These are phyloP conservation scores for Apodemus agrarius DNA, from an alignment of 2,797 vertebrate genomes.

Conservation along the genomic window DNA sequence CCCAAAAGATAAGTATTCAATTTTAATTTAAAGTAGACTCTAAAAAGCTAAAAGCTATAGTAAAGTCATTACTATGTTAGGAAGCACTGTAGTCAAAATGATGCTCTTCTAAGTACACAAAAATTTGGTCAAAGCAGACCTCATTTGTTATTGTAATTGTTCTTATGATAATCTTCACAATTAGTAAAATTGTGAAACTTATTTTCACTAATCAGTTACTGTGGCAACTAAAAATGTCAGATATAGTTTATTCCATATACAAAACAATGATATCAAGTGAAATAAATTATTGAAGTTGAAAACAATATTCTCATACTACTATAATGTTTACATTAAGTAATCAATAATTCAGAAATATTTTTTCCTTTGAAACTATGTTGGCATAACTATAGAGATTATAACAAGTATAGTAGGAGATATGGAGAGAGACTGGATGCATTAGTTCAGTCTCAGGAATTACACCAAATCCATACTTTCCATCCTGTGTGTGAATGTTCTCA, in stretches of 20 bases:
- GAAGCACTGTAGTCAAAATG: not conserved
- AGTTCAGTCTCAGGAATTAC: not conserved
- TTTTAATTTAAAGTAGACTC: not conserved
- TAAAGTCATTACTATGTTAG: not conserved
- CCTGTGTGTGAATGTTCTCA: not conserved
- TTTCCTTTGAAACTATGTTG: not conserved
- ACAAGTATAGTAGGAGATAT: not conserved
- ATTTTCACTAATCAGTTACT: not conserved
- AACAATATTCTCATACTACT: not conserved
- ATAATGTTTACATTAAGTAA: not conserved
- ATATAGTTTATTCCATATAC: not conserved
- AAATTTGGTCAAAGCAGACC: not conserved
- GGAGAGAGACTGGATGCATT: not conserved
- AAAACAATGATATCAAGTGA: not conserved
- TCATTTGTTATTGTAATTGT: not conserved
- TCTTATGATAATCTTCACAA: not conserved
- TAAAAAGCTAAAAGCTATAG: not conserved
- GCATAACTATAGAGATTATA: not conserved
- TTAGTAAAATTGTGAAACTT: not conserved
- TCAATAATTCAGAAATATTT: not conserved
- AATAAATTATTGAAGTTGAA: constrained; percentile 22
- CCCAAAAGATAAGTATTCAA: not conserved
- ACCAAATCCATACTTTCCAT: not conserved
- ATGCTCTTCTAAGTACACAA: not conserved
- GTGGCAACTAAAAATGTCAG: not conserved